phyloP scores from a whole-genome alignment of 2,888 invertebrate genomes.

The Cremastobaeus sp. region DNA sequence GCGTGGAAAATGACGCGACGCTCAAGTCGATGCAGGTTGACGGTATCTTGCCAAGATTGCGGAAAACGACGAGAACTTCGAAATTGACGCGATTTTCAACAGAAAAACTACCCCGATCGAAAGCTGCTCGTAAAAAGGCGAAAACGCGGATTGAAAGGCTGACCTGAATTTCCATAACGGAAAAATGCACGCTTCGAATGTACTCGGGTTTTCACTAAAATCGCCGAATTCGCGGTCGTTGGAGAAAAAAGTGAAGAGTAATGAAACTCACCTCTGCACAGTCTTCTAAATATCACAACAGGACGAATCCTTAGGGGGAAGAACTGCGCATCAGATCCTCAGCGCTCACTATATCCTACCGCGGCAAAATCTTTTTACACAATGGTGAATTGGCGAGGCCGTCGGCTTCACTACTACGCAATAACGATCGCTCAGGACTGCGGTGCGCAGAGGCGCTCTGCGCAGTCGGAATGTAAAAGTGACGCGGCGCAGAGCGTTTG shows the following conservation, averaged over 20 bases:
- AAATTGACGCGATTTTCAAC: too few relatives aligned
- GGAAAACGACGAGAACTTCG: too few relatives aligned
- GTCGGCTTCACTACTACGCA: constrained; percentile 68
- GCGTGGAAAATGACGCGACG: constrained; percentile 62
- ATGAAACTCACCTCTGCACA: constrained; percentile 76
- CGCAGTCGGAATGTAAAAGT: constrained; percentile 65
- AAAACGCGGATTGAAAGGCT: constrained; percentile 12
- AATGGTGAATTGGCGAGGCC: constrained; percentile 74
- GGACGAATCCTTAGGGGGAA: constrained; percentile 73
- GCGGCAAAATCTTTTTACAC: constrained; percentile 75
- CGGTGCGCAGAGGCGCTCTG: constrained; percentile 64
- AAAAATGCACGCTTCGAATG: too few relatives aligned
- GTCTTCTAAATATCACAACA: constrained; percentile 77
- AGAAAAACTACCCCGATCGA: too few relatives aligned
- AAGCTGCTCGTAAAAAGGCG: neutral
- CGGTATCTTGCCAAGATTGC: too few relatives aligned
- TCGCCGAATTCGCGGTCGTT: too few relatives aligned
- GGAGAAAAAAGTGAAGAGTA: constrained; percentile 1
- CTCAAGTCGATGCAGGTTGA: neutral
- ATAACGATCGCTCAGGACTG: constrained; percentile 73
- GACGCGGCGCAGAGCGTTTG: constrained; percentile 74
- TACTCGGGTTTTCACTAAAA: too few relatives aligned
- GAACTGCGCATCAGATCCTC: constrained; percentile 75
- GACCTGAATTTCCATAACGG: constrained; percentile 52
- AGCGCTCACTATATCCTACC: constrained; percentile 74